A percentile compares a stretch with the other conserved stretches of the same genome.
Conservation (phyloP, 2,797 vertebrate genomes). For the Pagetopsis macropterus region DNA sequence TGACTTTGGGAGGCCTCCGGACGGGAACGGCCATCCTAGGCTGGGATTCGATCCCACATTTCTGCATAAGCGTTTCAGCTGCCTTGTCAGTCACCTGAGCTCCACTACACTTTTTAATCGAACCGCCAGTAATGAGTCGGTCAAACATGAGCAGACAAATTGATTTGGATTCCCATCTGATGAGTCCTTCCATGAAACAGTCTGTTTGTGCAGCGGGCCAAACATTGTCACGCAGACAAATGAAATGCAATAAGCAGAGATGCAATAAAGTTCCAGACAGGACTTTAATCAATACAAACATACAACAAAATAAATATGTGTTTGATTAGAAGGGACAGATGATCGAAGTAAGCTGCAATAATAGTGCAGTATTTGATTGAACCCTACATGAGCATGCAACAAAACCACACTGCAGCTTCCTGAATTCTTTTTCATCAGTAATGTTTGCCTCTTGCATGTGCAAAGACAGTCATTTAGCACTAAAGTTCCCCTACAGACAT, state of each 20-base stretch:
- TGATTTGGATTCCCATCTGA: slow-evolving; percentile 82
- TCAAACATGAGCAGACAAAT: slow-evolving; percentile 81
- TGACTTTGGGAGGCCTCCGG: slow-evolving; percentile 74
- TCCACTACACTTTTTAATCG: slow-evolving; percentile 70
- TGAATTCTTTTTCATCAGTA: slow-evolving; percentile 29
- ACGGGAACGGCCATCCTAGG: slow-evolving; percentile 58
- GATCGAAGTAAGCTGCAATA: slow-evolving; percentile 35
- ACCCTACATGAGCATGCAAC: slow-evolving; percentile 19
- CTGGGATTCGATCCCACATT: slow-evolving; percentile 75
- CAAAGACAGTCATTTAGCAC: slow-evolving; percentile 7
- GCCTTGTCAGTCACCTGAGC: slow-evolving; percentile 81
- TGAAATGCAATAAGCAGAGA: slow-evolving; percentile 71
- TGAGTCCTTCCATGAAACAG: slow-evolving; percentile 56
- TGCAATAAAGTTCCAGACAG: slow-evolving; percentile 55
- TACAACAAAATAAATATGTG: slow-evolving; percentile 42
- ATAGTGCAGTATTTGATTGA: slow-evolving; percentile 11
- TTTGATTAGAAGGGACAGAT: slow-evolving; percentile 46
- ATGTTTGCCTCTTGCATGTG: slow-evolving; percentile 32
- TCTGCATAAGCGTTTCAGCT: slow-evolving; percentile 79
- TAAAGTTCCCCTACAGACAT: not conserved
- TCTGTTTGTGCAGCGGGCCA: slow-evolving; percentile 48
- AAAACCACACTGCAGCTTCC: slow-evolving; percentile 26
- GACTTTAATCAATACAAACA: slow-evolving; percentile 60
- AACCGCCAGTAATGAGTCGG: slow-evolving; percentile 74
- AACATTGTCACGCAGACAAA: slow-evolving; percentile 57